phyloP scores from a whole-genome alignment of 1,140 invertebrate species.

The Drosophila watanabei region DNA sequence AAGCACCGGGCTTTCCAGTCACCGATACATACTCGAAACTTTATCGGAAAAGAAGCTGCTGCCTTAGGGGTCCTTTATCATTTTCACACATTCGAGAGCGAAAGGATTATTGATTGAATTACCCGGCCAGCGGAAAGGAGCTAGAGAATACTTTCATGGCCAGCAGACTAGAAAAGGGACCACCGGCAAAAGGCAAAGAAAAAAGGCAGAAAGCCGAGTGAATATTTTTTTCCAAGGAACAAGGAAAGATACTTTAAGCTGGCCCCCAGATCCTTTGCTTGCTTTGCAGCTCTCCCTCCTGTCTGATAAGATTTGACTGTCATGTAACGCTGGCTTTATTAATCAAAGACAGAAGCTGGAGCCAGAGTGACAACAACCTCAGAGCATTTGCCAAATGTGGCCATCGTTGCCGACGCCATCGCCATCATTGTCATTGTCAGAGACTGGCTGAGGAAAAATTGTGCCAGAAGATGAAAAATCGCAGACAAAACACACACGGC shows the following conservation, averaged over 20 bases:
- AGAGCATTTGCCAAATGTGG: constrained; percentile 47
- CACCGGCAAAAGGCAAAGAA: constrained; percentile 3
- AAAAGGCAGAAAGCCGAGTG: neutral
- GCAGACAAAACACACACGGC: constrained; percentile 4
- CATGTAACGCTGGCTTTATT: constrained; percentile 51
- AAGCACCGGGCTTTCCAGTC: constrained; percentile 14
- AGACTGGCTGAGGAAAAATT: constrained; percentile 8
- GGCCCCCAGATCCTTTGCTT: neutral
- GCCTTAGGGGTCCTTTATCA: constrained; percentile 55
- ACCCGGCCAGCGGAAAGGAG: constrained; percentile 16
- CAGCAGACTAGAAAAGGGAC: constrained; percentile 71
- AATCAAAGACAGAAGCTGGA: constrained; percentile 37
- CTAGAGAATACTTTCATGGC: constrained; percentile 69
- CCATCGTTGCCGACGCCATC: constrained; percentile 25
- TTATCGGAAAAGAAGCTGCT: constrained; percentile 12
- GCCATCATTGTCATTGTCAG: constrained; percentile 38
- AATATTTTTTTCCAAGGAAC: constrained; percentile 27
- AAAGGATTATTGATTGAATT: constrained; percentile 72
- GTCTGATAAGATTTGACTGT: constrained; percentile 55
- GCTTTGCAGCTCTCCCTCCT: neutral
- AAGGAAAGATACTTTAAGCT: constrained; percentile 56
- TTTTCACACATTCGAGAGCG: constrained; percentile 60
- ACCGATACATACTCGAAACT: constrained; percentile 17
- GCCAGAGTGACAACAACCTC: constrained; percentile 20
- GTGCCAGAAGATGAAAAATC: constrained; percentile 19